Percentiles rank a stretch among this genome's conserved stretches.
phyloP scores from a whole-genome alignment of 2,797 vertebrate species.

The Bufotes viridis region DNA sequence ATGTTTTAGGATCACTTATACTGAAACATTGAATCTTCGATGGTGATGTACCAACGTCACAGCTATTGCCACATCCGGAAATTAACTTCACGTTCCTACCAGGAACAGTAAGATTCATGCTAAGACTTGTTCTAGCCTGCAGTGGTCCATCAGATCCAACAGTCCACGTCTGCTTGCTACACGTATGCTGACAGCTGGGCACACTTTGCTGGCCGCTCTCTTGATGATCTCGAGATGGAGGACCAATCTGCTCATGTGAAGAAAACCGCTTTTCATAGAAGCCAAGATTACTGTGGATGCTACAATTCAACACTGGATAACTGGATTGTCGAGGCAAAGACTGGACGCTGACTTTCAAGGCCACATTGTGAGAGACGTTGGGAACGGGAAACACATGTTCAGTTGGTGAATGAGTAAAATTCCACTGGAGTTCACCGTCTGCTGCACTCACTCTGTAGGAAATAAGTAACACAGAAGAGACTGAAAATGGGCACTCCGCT shows the following conservation, averaged over 20 bases:
- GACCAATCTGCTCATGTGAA: constrained; percentile 74
- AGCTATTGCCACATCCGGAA: constrained; percentile 74
- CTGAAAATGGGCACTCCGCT: background rate
- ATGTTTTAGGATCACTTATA: constrained; percentile 73
- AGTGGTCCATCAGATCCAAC: constrained; percentile 70
- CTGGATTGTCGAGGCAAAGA: constrained; percentile 95
- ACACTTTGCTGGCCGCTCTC: constrained; percentile 72
- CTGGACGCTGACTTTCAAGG: constrained; percentile 95
- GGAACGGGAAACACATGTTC: constrained; percentile 97
- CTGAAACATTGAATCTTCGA: constrained; percentile 74
- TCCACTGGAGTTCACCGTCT: constrained; percentile 91
- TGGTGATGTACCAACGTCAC: constrained; percentile 77
- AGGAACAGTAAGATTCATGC: constrained; percentile 74
- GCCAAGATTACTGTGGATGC: constrained; percentile 88
- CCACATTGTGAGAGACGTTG: constrained; percentile 93
- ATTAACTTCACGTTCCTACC: constrained; percentile 85
- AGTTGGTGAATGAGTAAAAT: constrained; percentile 91
- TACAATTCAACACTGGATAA: constrained; percentile 92
- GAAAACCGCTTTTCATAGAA: constrained; percentile 81
- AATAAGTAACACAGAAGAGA: constrained; percentile 2
- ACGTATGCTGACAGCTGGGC: constrained; percentile 78
- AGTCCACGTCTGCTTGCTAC: constrained; percentile 79
- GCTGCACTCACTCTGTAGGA: constrained; percentile 92
- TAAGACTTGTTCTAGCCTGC: constrained; percentile 68
- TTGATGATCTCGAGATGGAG: constrained; percentile 73